These are phyloP conservation scores for Halcyon malimbica DNA, from an alignment of 2,113 vertebrate genomes.

Conservation along the genomic window DNA sequence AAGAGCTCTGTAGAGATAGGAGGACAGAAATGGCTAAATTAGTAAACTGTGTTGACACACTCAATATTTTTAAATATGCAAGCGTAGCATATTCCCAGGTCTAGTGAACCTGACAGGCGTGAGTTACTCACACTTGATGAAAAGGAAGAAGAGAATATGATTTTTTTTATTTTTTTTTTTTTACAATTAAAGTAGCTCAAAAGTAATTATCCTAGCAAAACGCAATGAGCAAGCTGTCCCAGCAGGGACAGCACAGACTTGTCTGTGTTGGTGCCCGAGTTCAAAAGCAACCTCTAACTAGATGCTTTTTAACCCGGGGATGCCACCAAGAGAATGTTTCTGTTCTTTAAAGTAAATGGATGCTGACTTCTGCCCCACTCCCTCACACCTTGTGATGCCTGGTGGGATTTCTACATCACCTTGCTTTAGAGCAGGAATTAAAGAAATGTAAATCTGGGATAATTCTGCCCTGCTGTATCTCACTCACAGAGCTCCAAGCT, in stretches of 20 bases:
- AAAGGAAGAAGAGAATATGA: conserved; percentile 42
- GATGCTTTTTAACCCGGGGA: conserved; percentile 6
- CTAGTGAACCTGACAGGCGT: conserved; percentile 31
- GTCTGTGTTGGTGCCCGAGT: background rate
- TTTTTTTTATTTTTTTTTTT: background rate
- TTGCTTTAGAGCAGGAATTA: conserved; percentile 49
- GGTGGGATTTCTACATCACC: conserved; percentile 23
- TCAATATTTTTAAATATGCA: conserved; percentile 54
- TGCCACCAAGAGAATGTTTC: conserved; percentile 2
- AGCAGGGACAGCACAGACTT: conserved; percentile 2
- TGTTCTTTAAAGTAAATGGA: conserved; percentile 12
- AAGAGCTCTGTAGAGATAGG: conserved; percentile 44
- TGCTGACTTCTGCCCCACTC: background rate
- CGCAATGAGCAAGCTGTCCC: conserved; percentile 4
- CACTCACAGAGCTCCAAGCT: background rate
- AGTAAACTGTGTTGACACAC: conserved; percentile 48
- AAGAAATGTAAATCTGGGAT: conserved; percentile 40
- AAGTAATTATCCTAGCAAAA: conserved; percentile 53
- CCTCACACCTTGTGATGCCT: background rate
- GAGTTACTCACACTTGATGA: conserved; percentile 48
- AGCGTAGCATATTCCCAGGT: conserved; percentile 10
- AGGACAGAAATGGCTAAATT: conserved; percentile 60
- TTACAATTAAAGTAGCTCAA: conserved; percentile 10
- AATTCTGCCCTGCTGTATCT: background rate
- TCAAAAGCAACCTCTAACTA: conserved; percentile 16